Base-by-base conservation (phyloP, 2,888 invertebrate genomes). In the Sinopyrophorus schimmeli region DNA sequence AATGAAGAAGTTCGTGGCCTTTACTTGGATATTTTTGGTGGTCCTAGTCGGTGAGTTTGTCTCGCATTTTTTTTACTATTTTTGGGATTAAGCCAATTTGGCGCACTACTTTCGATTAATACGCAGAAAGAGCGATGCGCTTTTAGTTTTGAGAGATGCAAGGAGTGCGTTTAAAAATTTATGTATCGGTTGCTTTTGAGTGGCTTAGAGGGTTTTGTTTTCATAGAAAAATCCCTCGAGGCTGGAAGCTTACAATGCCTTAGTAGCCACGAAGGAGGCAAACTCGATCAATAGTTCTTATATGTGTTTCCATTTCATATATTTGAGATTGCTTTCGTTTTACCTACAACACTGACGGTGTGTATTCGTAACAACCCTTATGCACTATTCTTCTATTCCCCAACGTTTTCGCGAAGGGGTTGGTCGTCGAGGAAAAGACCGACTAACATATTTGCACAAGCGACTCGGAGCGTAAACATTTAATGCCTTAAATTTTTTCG, bases 1-100 rank as follows among this genome's bases (percentile, higher is more conserved):
- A 51, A 51, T 51, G 51, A 51, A 49, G 49, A 49, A 46, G 28
- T 51, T 41, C 40, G 34, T 39, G 41, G 44, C 42, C 42, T 34
- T 40, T 35, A 28, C 41, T 31, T 52, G 51, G 51, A 52, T 52
- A 42, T 47, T 47, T 52, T 46, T 47, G 47, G 42, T 39, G 17
- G 40, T 23, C 35, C 38, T 50, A 38, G 35, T 46, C 28, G 46
- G 50, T 50, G 30, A 32, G 44, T 18, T n/a, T n/a, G n/a, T n/a
- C n/a, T n/a, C 9, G n/a, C 17, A 26, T 21, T 18, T 24, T 17
- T 27, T 34, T 26, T 9, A 14, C 14, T 39, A 39, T 9, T 6
- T n/a, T n/a, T n/a, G n/a, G n/a, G n/a, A n/a, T n/a, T n/a, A n/a
- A n/a, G n/a, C n/a, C n/a, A n/a, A n/a, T n/a, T n/a, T n/a, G n/a